These are phyloP conservation scores for Oreochromis mossambicus DNA, from an alignment of 2,797 vertebrate genomes.

Conservation along the genomic window DNA sequence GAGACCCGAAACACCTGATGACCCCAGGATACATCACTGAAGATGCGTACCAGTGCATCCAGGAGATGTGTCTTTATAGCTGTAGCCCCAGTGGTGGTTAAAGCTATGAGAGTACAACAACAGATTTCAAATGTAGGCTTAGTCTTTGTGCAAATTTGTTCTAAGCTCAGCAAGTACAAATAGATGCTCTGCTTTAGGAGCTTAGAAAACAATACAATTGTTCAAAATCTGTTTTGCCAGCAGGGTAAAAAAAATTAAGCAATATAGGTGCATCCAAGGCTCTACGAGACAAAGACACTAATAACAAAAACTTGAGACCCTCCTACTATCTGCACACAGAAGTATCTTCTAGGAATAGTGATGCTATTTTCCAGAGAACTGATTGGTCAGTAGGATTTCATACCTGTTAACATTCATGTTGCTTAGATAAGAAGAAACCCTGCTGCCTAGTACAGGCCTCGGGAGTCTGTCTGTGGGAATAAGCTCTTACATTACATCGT, in stretches of 20 bases:
- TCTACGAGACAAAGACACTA: background rate
- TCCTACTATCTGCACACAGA: background rate
- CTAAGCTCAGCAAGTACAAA: background rate
- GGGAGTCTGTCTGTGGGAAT: background rate
- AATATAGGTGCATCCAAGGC: background rate
- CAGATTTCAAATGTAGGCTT: background rate
- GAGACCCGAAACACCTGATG: too few species aligned
- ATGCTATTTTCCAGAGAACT: background rate
- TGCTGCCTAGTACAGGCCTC: background rate
- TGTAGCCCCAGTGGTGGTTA: background rate
- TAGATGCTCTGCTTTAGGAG: background rate
- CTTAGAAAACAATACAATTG: background rate
- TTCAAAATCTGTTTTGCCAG: background rate
- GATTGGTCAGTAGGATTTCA: background rate
- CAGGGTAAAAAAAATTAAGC: background rate
- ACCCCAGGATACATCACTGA: too few species aligned
- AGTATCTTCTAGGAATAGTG: background rate
- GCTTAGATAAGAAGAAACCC: background rate
- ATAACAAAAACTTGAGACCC: background rate
- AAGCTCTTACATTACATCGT: background rate
- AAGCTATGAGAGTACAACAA: background rate
- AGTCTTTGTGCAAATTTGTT: background rate
- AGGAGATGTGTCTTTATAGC: background rate
- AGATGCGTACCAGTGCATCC: too few species aligned
- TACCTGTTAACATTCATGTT: background rate